These are phyloP conservation scores for Pristionchus japonicus DNA, from an alignment of 2,888 invertebrate species.

Conservation along the genomic window DNA sequence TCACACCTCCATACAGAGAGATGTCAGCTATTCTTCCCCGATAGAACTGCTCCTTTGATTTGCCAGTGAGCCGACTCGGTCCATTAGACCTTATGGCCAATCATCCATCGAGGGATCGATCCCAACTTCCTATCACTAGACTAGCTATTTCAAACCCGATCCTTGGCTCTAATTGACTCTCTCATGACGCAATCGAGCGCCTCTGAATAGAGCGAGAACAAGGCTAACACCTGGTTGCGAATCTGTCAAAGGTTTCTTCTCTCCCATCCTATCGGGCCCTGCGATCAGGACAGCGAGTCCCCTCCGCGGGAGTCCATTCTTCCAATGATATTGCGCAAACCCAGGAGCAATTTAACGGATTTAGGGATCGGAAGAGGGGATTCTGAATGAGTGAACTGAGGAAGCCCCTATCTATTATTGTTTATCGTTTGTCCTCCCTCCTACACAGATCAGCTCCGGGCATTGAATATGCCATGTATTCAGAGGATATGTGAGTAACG, in stretches of 20 bases:
- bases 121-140: neutral
- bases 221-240: conserved; percentile 43
- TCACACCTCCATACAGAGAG: conserved; percentile 7
- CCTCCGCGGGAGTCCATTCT: conserved; percentile 25
- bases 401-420: neutral
- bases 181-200: neutral
- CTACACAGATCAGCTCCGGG: neutral
- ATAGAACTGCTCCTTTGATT: neutral
- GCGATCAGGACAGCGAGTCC: neutral
- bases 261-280: neutral
- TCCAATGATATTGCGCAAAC: conserved; percentile 39
- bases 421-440: neutral
- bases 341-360: conserved; percentile 2
- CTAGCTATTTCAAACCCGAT: neutral
- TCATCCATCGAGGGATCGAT: neutral
- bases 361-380: neutral
- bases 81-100: neutral
- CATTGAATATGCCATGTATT: neutral
- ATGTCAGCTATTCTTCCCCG: conserved; percentile 14
- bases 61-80: neutral
- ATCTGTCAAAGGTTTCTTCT: conserved; percentile 41
- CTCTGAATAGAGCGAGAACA: neutral
- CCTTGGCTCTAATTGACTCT: neutral
- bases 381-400: neutral
- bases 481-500: neutral